Conservation (phyloP, 2,888 invertebrate genomes). For the Eristalis arbustorum region DNA sequence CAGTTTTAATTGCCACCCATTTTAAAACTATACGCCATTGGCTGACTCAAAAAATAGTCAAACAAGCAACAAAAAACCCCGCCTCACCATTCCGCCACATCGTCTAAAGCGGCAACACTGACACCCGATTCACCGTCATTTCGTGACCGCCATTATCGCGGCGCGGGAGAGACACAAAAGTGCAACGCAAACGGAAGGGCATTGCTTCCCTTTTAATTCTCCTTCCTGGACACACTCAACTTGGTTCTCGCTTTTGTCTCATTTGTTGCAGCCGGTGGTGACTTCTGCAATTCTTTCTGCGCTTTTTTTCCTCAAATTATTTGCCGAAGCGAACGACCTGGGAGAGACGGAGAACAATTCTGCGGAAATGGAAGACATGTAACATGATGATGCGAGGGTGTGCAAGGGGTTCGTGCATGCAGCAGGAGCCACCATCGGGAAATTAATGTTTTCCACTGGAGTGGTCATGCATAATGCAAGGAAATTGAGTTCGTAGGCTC, state of each 20-base stretch:
- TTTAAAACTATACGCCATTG: neutral
- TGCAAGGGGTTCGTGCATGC: neutral
- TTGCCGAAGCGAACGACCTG: slow-evolving; percentile 29
- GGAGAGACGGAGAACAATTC: neutral
- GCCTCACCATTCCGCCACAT: too few relatives aligned
- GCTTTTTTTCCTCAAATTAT: slow-evolving; percentile 35
- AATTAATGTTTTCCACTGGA: slow-evolving; percentile 67
- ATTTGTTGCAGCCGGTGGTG: slow-evolving; percentile 47
- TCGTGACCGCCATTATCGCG: neutral
- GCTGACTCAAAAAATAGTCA: too few relatives aligned
- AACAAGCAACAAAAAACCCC: too few relatives aligned
- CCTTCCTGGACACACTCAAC: slow-evolving; percentile 51
- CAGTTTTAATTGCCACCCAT: neutral
- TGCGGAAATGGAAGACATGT: neutral
- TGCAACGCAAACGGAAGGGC: slow-evolving; percentile 43
- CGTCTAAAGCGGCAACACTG: neutral
- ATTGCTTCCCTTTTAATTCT: slow-evolving; percentile 45
- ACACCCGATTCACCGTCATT: neutral
- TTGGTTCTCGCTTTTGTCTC: slow-evolving; percentile 49
- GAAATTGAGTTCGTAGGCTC: slow-evolving; percentile 62
- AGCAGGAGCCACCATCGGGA: slow-evolving; percentile 15
- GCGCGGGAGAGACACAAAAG: neutral
- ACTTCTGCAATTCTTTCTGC: neutral
- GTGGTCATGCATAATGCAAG: slow-evolving; percentile 65
- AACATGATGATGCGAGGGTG: neutral